phyloP scores from a whole-genome alignment of 2,888 invertebrate species.

The Silvanus unidentatus region DNA sequence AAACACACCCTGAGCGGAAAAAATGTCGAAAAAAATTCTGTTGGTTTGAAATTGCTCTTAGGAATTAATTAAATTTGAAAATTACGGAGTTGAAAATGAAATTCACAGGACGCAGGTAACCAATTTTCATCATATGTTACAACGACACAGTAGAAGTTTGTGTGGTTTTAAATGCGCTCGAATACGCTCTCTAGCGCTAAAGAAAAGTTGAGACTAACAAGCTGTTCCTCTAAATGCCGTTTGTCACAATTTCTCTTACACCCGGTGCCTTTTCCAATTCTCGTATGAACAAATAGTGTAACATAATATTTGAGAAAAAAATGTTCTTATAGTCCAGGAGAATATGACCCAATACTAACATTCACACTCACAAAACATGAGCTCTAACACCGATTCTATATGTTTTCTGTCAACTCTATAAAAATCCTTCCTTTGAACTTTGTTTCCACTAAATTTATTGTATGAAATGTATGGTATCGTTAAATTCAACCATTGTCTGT shows the following conservation, averaged over 20 bases:
- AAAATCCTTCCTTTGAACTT: no score
- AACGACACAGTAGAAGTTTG: conserved; percentile 18
- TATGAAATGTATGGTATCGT: no score
- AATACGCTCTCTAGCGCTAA: conserved; percentile 11
- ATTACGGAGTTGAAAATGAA: conserved; percentile 11
- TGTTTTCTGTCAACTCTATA: no score
- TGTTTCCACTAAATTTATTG: no score
- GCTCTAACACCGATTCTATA: no score
- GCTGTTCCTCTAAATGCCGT: conserved; percentile 29
- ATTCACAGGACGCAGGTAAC: conserved; percentile 24
- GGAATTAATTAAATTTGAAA: conserved; percentile 19
- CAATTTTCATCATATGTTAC: conserved; percentile 25
- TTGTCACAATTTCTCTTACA: conserved; percentile 32
- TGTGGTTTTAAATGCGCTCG: conserved; percentile 29
- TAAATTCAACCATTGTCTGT: no score
- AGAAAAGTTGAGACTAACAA: conserved; percentile 31
- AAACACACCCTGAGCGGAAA: conserved; percentile 11
- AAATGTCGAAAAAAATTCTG: conserved; percentile 7
- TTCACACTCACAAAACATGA: no score
- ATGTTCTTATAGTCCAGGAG: background rate
- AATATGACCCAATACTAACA: no score
- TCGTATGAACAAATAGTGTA: conserved; percentile 11
- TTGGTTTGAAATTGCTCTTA: conserved; percentile 8
- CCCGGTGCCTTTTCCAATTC: conserved; percentile 19
- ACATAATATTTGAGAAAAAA: conserved; percentile 24